A percentile compares a stretch with the other conserved stretches of the same genome.
phyloP scores from a whole-genome alignment of 2,888 invertebrate species.

The Noctua fimbriata region DNA sequence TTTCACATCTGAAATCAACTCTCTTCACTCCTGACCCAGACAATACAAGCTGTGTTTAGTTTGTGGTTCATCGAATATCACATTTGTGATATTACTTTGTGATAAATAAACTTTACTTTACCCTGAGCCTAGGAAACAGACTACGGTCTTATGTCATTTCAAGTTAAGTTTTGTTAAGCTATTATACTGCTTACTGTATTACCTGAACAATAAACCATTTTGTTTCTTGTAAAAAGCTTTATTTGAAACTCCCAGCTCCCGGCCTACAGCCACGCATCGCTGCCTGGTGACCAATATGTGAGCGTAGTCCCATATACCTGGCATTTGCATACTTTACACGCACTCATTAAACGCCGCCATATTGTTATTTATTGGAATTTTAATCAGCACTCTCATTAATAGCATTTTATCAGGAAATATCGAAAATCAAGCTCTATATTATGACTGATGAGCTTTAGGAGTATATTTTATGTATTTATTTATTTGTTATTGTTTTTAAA shows the following conservation, averaged over 20 bases:
- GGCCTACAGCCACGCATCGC: slow-evolving; percentile 75
- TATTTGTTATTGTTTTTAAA: background rate
- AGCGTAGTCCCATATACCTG: slow-evolving; percentile 73
- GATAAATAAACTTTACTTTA: background rate
- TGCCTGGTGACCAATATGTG: slow-evolving; percentile 81
- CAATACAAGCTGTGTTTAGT: background rate
- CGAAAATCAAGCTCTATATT: slow-evolving; percentile 8
- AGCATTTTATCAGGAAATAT: slow-evolving; percentile 42
- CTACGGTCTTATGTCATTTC: background rate
- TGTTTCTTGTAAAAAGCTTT: background rate
- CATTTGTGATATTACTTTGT: background rate
- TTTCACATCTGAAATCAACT: background rate
- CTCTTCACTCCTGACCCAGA: background rate
- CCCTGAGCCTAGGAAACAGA: background rate
- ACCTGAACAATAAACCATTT: background rate
- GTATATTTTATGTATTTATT: no score
- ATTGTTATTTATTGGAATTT: slow-evolving; percentile 65
- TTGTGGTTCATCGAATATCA: background rate
- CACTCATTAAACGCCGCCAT: slow-evolving; percentile 60
- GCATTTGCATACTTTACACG: slow-evolving; percentile 84
- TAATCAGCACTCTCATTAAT: slow-evolving; percentile 56
- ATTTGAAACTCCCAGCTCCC: slow-evolving; percentile 63
- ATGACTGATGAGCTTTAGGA: slow-evolving; percentile 3
- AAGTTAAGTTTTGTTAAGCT: background rate
- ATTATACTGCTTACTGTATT: background rate